Evolutionary conservation across 1,140 invertebrate genomes (phyloP).

Genomic region (Conus betulinus): DNA sequence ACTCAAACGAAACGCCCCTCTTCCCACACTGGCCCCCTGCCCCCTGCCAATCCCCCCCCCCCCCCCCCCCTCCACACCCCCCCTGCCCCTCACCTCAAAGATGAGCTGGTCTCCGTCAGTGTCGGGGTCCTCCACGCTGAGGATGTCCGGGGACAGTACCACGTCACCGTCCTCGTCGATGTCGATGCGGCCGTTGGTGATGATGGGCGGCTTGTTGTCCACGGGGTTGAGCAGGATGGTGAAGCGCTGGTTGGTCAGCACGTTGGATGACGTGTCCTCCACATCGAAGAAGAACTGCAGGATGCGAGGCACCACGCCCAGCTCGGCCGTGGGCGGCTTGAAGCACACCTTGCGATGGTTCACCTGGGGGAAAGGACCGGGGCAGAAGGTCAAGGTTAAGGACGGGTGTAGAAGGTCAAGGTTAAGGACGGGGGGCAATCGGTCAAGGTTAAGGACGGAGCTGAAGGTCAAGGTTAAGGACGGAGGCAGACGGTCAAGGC

Average conservation of each 20-base stretch:
- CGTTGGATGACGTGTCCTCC: slow-evolving; percentile 72
- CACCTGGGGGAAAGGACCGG: slow-evolving; percentile 41
- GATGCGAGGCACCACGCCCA: slow-evolving; percentile 71
- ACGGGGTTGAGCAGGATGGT: slow-evolving; percentile 72
- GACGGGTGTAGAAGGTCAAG: background rate
- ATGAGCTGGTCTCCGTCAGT: slow-evolving; percentile 62
- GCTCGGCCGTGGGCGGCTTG: slow-evolving; percentile 70
- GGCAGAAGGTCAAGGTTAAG: background rate
- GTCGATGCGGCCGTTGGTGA: slow-evolving; percentile 67
- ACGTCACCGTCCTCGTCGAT: slow-evolving; percentile 71
- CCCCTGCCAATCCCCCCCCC: too few species aligned
- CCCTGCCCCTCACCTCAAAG: slow-evolving; percentile 54
- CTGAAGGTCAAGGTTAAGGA: too few species aligned
- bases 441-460: too few species aligned
- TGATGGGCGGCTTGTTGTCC: slow-evolving; percentile 73
- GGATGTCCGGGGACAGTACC: slow-evolving; percentile 63
- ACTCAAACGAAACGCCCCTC: too few species aligned
- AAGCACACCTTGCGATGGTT: slow-evolving; percentile 76
- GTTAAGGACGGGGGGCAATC: background rate
- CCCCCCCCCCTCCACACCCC: background rate
- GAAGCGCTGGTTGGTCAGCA: slow-evolving; percentile 69
- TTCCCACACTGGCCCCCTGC: too few species aligned
- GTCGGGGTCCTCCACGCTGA: slow-evolving; percentile 74
- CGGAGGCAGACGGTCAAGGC: too few species aligned
- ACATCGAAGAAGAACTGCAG: slow-evolving; percentile 74